Evolutionary conservation across 2,888 invertebrate genomes (phyloP).

Genomic region (Linnaemya tessellans): DNA sequence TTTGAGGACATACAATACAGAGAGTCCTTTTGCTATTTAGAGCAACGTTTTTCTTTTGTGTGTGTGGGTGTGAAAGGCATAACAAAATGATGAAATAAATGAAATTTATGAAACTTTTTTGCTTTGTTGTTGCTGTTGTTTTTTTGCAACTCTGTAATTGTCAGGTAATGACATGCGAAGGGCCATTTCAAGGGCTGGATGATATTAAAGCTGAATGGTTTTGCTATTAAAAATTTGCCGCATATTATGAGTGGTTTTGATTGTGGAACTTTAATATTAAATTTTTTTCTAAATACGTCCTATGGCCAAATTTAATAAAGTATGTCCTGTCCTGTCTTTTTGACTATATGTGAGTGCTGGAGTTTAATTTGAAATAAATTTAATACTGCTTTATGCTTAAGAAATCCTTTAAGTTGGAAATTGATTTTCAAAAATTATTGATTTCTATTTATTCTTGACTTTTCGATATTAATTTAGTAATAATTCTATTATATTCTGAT

Average conservation of each 20-base stretch:
- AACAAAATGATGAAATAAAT: constrained; percentile 46
- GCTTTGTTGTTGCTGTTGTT: too few relatives aligned
- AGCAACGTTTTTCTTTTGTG: constrained; percentile 19
- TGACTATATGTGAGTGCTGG: too few relatives aligned
- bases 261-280: neutral
- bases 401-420: too few relatives aligned
- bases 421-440: too few relatives aligned
- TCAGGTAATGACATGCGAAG: neutral
- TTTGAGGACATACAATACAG: constrained; percentile 32
- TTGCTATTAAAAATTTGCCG: neutral
- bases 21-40: constrained; percentile 29
- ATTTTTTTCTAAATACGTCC: neutral
- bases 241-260: neutral
- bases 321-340: too few relatives aligned
- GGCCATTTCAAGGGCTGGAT: neutral
- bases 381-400: too few relatives aligned
- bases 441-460: too few relatives aligned
- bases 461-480: too few relatives aligned
- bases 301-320: too few relatives aligned
- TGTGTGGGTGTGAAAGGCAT: constrained; percentile 49
- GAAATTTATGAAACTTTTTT: constrained; percentile 32
- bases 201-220: neutral
- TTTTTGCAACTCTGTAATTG: neutral
- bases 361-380: too few relatives aligned
- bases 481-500: too few relatives aligned